Conservation (phyloP, 2,888 invertebrate species). For the Caenorhabditis sp. region DNA sequence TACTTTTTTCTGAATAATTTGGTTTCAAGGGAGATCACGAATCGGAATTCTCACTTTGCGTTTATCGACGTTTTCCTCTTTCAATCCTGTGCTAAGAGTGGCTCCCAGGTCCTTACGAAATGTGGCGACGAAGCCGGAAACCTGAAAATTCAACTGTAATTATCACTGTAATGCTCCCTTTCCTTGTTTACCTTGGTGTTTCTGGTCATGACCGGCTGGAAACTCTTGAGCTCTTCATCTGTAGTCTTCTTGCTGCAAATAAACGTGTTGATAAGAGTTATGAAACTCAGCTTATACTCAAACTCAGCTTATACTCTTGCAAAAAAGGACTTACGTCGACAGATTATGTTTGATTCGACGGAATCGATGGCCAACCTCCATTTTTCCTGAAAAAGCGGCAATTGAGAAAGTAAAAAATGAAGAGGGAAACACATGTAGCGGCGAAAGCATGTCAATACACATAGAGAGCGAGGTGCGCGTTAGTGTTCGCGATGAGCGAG, state of each 20-base stretch:
- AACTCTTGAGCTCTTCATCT: conserved; percentile 51
- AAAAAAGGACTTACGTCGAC: conserved; percentile 30
- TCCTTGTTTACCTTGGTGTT: conserved; percentile 39
- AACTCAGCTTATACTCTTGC: too few relatives aligned
- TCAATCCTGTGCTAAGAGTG: conserved; percentile 62
- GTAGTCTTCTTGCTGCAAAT: conserved; percentile 48
- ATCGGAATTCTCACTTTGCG: too few relatives aligned
- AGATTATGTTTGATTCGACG: conserved; percentile 39
- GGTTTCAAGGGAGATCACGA: too few relatives aligned
- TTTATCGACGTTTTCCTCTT: conserved; percentile 67
- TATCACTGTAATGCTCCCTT: too few relatives aligned
- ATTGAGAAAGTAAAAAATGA: conserved; percentile 47
- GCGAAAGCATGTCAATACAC: conserved; percentile 55
- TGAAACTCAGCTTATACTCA: too few relatives aligned
- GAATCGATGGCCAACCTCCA: conserved; percentile 38
- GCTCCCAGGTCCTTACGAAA: conserved; percentile 63
- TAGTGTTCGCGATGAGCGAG: conserved; percentile 36
- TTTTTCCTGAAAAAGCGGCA: conserved; percentile 47
- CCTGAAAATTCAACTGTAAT: too few relatives aligned
- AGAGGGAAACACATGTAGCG: conserved; percentile 50
- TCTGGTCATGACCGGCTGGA: conserved; percentile 41
- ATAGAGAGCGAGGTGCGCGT: conserved; percentile 33
- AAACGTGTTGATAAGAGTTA: too few relatives aligned
- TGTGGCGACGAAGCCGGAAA: conserved; percentile 36
- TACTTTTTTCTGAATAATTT: conserved; percentile 89